A percentile compares a stretch with the other conserved stretches of the same genome.
phyloP scores from a whole-genome alignment of 2,888 invertebrate genomes.

The Callinectes sapidus region DNA sequence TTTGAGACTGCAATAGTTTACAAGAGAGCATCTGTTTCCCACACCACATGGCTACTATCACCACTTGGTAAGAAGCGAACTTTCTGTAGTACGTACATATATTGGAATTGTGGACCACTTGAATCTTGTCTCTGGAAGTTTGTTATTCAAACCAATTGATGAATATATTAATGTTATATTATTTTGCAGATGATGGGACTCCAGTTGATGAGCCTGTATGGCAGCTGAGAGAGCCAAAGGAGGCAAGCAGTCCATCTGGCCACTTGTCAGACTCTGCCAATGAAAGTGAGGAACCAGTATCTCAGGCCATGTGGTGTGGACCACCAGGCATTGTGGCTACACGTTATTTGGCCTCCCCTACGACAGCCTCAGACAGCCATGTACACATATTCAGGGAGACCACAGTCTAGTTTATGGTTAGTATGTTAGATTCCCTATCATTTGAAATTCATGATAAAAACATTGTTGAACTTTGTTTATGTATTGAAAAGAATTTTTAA shows the following conservation, averaged over 20 bases:
- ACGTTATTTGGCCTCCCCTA: slow-evolving; percentile 56
- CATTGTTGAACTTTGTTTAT: neutral
- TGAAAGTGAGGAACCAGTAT: slow-evolving; percentile 43
- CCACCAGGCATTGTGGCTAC: slow-evolving; percentile 57
- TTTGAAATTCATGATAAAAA: neutral
- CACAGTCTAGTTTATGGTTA: slow-evolving; percentile 55
- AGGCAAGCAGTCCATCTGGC: slow-evolving; percentile 1
- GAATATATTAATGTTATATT: neutral
- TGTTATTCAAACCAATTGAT: neutral
- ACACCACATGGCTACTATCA: too few relatives aligned
- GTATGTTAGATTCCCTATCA: neutral
- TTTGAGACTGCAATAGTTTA: too few relatives aligned
- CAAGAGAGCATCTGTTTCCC: too few relatives aligned
- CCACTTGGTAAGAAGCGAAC: too few relatives aligned
- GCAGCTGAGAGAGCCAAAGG: slow-evolving; percentile 61
- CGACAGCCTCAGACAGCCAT: slow-evolving; percentile 57
- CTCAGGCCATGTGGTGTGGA: slow-evolving; percentile 47
- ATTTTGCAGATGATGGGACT: slow-evolving; percentile 57
- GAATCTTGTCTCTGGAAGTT: too few relatives aligned
- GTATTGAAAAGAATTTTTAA: neutral
- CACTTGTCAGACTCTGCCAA: neutral
- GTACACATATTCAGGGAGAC: slow-evolving; percentile 66
- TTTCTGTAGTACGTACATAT: too few relatives aligned
- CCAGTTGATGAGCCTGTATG: slow-evolving; percentile 66
- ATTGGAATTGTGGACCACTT: too few relatives aligned